Evolutionary conservation across 2,113 vertebrate genomes (phyloP).

Genomic region (Gulo gulo): DNA sequence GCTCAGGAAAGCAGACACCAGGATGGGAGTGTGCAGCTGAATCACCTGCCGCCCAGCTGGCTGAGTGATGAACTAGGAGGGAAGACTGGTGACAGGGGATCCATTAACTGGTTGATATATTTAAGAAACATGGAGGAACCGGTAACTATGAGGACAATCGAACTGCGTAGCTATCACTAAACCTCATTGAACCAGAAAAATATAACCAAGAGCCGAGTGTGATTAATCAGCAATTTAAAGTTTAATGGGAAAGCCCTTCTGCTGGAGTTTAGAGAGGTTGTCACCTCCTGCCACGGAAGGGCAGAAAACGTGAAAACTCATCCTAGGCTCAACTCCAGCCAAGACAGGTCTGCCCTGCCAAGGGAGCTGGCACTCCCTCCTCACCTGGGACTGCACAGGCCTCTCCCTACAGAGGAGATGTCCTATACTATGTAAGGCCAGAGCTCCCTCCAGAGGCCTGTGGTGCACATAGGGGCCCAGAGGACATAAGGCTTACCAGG

Average conservation of each 20-base stretch:
- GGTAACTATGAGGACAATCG: neutral
- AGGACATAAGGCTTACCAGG: neutral
- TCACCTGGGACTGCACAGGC: neutral
- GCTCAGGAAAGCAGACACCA: neutral
- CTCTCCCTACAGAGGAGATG: neutral
- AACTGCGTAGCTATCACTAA: neutral
- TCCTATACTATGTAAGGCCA: neutral
- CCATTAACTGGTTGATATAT: neutral
- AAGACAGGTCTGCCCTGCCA: neutral
- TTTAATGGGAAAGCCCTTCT: neutral
- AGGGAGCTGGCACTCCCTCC: neutral
- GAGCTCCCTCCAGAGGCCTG: neutral
- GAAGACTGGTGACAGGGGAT: neutral
- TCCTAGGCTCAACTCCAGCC: neutral
- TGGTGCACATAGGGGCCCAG: neutral
- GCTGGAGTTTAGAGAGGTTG: neutral
- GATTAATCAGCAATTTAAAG: neutral
- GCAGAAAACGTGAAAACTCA: neutral
- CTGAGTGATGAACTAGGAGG: neutral
- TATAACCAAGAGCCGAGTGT: neutral
- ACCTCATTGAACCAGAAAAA: neutral
- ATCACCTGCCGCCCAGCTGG: neutral
- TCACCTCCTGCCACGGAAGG: neutral
- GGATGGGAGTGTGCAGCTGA: neutral
- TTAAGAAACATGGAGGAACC: neutral